Conservation (phyloP, 1,140 invertebrate genomes). For the Brachionus plicatilis region DNA sequence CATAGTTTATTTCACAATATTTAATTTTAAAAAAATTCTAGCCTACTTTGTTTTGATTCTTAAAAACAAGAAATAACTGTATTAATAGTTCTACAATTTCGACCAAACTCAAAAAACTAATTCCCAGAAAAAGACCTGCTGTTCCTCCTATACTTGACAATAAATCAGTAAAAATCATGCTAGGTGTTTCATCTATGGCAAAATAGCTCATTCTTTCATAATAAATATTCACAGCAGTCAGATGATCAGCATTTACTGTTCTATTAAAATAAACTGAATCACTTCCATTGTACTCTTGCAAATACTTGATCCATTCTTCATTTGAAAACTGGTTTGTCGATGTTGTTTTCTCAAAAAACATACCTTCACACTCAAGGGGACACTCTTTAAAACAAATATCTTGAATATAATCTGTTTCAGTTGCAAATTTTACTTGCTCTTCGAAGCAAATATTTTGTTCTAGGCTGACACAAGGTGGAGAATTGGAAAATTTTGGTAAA, state of each 20-base stretch:
- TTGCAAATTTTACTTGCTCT: too few relatives aligned
- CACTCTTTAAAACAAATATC: background rate
- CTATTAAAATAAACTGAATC: background rate
- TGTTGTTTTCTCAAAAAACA: background rate
- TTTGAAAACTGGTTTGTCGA: background rate
- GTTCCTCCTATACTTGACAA: background rate
- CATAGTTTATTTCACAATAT: too few relatives aligned
- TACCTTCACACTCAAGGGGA: conserved; percentile 1
- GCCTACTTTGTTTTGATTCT: background rate
- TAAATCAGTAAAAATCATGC: background rate
- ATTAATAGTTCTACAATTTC: background rate
- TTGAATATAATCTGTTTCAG: background rate
- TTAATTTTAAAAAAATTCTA: background rate
- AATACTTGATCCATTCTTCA: background rate
- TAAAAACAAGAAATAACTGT: background rate
- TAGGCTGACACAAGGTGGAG: background rate
- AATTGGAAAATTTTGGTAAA: background rate
- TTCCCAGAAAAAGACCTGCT: background rate
- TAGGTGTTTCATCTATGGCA: background rate
- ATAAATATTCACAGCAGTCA: background rate
- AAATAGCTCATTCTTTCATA: background rate
- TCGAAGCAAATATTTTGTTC: background rate
- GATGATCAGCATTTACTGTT: background rate
- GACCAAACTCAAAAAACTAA: background rate
- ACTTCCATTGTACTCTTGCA: background rate